A percentile compares a stretch with the other conserved stretches of the same genome.
Evolutionary conservation across 1,140 invertebrate species (phyloP).

Genomic region (Drosophila eugracilis): DNA sequence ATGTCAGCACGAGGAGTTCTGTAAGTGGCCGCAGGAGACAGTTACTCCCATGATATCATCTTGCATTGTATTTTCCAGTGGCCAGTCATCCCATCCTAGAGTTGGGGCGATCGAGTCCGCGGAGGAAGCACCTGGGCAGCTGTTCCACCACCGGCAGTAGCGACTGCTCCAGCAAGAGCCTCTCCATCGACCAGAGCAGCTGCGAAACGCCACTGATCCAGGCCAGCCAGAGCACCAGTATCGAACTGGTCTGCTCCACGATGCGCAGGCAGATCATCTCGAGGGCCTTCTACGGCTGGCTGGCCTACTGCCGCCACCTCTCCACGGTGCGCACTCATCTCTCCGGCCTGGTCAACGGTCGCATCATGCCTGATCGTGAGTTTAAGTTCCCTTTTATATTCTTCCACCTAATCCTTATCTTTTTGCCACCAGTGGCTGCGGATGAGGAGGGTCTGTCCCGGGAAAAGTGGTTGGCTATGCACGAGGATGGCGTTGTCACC

Average conservation of each 20-base stretch:
- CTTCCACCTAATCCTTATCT: neutral
- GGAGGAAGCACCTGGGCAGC: conserved; percentile 79
- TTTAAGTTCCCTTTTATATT: conserved; percentile 1
- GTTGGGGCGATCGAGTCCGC: conserved; percentile 73
- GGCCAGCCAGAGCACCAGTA: conserved; percentile 86
- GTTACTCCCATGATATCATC: no score
- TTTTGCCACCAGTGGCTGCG: conserved; percentile 84
- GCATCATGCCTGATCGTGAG: conserved; percentile 87
- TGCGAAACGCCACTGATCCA: conserved; percentile 83
- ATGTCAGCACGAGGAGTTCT: conserved; percentile 90
- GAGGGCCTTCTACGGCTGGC: conserved; percentile 97
- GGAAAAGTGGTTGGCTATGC: conserved; percentile 89
- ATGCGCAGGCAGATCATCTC: conserved; percentile 98
- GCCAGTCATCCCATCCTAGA: conserved; percentile 81
- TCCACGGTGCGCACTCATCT: conserved; percentile 96
- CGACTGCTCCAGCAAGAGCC: conserved; percentile 83
- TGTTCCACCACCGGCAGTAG: conserved; percentile 84
- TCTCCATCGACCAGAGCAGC: conserved; percentile 85
- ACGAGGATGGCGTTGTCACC: conserved; percentile 87
- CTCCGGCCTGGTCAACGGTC: conserved; percentile 92
- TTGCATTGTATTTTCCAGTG: conserved; percentile 29
- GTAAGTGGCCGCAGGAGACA: no score
- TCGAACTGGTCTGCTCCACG: conserved; percentile 93
- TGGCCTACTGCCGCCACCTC: conserved; percentile 97
- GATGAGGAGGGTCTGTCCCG: conserved; percentile 88